Percentiles rank a stretch among this genome's conserved stretches.
Evolutionary conservation across 2,888 invertebrate species (phyloP).

Genomic region (Stenoptilia bipunctidactyla): DNA sequence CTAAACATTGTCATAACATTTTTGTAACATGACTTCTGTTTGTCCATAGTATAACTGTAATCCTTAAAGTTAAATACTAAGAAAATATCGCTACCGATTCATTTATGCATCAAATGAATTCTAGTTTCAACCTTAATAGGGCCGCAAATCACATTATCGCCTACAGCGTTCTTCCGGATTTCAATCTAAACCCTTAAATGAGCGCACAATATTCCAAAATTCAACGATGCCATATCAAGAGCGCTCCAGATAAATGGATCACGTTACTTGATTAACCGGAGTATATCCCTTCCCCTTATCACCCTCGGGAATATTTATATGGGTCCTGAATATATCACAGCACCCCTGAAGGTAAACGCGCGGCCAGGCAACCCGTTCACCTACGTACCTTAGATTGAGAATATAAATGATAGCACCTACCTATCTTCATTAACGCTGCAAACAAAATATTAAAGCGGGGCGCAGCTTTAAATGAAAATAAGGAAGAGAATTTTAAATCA

Average conservation of each 20-base stretch:
- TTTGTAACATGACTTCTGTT: too few relatives aligned
- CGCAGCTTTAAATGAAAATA: not conserved
- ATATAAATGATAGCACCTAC: slow-evolving; percentile 43
- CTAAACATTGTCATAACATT: too few relatives aligned
- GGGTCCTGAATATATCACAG: slow-evolving; percentile 65
- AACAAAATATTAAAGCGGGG: slow-evolving; percentile 25
- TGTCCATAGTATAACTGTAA: too few relatives aligned
- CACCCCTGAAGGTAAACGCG: slow-evolving; percentile 50
- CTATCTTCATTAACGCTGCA: slow-evolving; percentile 46
- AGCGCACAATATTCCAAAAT: slow-evolving; percentile 59
- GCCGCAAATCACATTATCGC: slow-evolving; percentile 22
- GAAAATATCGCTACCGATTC: too few relatives aligned
- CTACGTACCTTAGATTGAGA: slow-evolving; percentile 47
- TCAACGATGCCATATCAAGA: slow-evolving; percentile 61
- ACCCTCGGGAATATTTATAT: slow-evolving; percentile 69
- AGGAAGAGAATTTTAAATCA: not conserved
- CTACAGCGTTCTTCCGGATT: slow-evolving; percentile 10
- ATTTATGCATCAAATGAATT: not conserved
- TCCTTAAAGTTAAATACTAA: too few relatives aligned
- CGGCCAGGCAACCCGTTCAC: slow-evolving; percentile 45
- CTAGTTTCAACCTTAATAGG: slow-evolving; percentile 12
- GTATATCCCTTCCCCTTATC: slow-evolving; percentile 64
- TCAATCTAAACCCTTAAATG: slow-evolving; percentile 42
- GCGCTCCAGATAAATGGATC: slow-evolving; percentile 68
- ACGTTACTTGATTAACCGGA: slow-evolving; percentile 70